Evolutionary conservation across 35 echinoderm and acorn worm species (phyloP), one percentile per base, ranked within the genome.

Genomic region (Ophiothrix spiculata): DNA sequence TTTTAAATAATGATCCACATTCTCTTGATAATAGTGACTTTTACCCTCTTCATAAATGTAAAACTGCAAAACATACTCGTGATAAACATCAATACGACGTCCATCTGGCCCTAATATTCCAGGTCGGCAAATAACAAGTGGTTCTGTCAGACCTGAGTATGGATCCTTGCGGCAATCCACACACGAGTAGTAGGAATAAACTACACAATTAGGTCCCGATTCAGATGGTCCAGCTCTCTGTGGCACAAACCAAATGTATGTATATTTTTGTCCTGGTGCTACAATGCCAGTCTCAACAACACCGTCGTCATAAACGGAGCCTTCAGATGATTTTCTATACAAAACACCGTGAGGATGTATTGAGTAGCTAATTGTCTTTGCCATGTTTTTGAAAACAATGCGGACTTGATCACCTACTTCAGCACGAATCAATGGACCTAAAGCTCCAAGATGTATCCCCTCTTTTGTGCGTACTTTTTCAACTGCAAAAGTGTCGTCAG

Each of bases 21-120:
- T n/a, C 32, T 36, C 76, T 54, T 93, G 84, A 21, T 93, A 74
- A 75, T 98, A 98, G 88, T 88, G 93, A 74, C 92, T 98, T 42
- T 89, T 83, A 56, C 89, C 89, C 60, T 94, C 91, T 80, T 94
- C 95, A 23, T 69, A 88, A 4, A 98, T 81, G 0, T 85, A 90
- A 81, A 91, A 94, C 21, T 93, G 82, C 17, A 98, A 77, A 31
- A 83, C 88, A 60, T 90, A 88, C 35, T 97, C 95, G 37, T 64
- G 64, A 35, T 93, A 88, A 15, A 93, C 81, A 56, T 97, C 95
- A 31, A 36, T 75, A 35, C 95, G 82, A 31, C 56, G 46, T 35
- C 91, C 85, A 6, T 88, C 33, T 11, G 64, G 16, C 25, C 88
- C 84, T 0, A 97, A 85, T 32, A 38, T 75, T 21, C 83, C 88